Conservation (phyloP, 2,888 invertebrate species). For the Gastrophysa polygoni region DNA sequence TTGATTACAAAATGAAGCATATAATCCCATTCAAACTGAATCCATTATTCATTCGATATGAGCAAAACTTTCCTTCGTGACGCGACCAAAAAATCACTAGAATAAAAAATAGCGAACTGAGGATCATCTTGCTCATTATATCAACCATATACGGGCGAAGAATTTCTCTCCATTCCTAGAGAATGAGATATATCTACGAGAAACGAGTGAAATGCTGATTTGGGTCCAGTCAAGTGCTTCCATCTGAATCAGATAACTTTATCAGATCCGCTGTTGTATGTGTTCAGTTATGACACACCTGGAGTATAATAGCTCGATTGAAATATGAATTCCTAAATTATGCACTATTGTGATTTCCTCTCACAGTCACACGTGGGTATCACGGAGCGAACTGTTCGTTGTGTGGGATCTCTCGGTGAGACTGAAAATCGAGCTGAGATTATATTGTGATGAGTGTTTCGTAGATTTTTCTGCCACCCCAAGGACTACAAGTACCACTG, state of each 20-base stretch:
- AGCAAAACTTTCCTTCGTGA: too few relatives aligned
- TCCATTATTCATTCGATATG: too few relatives aligned
- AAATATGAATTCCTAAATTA: slow-evolving; percentile 13
- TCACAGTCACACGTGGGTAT: not conserved
- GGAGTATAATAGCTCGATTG: not conserved
- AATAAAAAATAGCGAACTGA: too few relatives aligned
- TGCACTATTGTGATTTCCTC: slow-evolving; percentile 7
- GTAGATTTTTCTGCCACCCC: too few relatives aligned
- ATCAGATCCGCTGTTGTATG: slow-evolving; percentile 1
- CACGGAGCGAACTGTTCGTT: not conserved
- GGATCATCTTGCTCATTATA: slow-evolving; percentile 1
- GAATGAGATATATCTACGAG: not conserved
- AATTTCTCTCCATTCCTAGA: not conserved
- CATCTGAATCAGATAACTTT: slow-evolving; percentile 10
- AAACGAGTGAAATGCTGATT: too few relatives aligned
- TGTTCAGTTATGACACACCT: too few relatives aligned
- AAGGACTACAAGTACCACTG: too few relatives aligned
- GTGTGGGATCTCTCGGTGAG: slow-evolving; percentile 2
- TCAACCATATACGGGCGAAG: slow-evolving; percentile 1
- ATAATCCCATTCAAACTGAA: too few relatives aligned
- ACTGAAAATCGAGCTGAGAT: too few relatives aligned
- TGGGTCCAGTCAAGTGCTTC: not conserved
- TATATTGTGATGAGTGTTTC: too few relatives aligned
- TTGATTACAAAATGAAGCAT: too few relatives aligned
- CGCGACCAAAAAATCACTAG: too few relatives aligned